phyloP scores from a whole-genome alignment of 1,140 invertebrate genomes.

The Euura saliciscinereae region DNA sequence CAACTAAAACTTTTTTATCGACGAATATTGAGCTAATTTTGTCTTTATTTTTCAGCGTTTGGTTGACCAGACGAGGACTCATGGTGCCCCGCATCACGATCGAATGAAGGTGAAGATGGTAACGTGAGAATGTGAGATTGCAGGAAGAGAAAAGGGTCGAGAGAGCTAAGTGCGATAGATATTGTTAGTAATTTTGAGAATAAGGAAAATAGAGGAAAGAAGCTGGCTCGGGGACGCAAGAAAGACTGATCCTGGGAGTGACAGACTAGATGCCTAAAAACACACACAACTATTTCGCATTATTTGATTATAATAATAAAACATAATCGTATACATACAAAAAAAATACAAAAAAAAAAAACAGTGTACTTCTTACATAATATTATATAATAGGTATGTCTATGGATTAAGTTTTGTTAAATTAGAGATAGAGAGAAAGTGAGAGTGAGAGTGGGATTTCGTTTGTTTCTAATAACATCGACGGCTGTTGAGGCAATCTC shows the following conservation, averaged over 20 bases:
- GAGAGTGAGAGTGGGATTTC: background rate
- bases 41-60: conserved; percentile 60
- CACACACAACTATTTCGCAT: conserved; percentile 22
- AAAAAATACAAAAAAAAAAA: conserved; percentile 20
- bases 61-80: conserved; percentile 71
- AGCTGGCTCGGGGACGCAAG: conserved; percentile 31
- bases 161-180: background rate
- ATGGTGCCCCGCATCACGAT: conserved; percentile 68
- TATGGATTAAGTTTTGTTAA: conserved; percentile 21
- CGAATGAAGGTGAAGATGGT: conserved; percentile 51
- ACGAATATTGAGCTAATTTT: background rate
- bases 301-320: conserved; percentile 17
- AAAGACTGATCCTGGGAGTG: conserved; percentile 50
- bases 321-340: background rate
- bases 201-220: background rate
- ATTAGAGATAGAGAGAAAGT: conserved; percentile 21
- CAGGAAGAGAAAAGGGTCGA: conserved; percentile 9
- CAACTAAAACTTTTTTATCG: background rate
- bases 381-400: conserved; percentile 11
- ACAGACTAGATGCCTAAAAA: conserved; percentile 38
- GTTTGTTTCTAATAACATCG: no score
- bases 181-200: conserved; percentile 18
- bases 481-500: no score
- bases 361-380: conserved; percentile 38
- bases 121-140: background rate